Evolutionary conservation across 2,888 invertebrate species (phyloP).

Genomic region (Orthosia cruda): DNA sequence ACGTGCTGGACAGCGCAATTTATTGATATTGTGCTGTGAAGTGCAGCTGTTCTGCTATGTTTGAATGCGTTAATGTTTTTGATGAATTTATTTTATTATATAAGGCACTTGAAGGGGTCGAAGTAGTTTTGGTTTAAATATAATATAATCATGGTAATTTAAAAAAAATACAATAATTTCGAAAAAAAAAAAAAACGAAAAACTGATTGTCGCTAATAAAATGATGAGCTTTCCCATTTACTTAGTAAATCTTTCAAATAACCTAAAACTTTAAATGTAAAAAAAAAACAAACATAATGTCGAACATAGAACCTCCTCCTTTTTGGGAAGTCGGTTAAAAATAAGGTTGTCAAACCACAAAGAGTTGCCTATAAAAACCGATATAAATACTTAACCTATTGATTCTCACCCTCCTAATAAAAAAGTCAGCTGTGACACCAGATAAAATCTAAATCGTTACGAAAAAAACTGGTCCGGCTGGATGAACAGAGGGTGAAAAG

Average conservation of each 20-base stretch:
- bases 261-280: background rate
- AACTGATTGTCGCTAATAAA: background rate
- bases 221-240: background rate
- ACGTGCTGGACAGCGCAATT: slow-evolving; percentile 68
- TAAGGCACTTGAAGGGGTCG: background rate
- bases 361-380: slow-evolving; percentile 3
- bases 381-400: slow-evolving; percentile 14
- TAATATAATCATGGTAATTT: background rate
- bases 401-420: slow-evolving; percentile 5
- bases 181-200: too few species aligned
- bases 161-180: background rate
- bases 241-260: background rate
- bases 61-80: background rate
- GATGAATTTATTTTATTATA: background rate
- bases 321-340: too few species aligned
- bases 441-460: slow-evolving; percentile 48
- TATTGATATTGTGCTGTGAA: slow-evolving; percentile 57
- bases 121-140: background rate
- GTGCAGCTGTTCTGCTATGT: slow-evolving; percentile 16
- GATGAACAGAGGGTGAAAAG: slow-evolving; percentile 39
- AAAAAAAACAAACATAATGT: too few species aligned
- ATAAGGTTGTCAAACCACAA: too few species aligned
- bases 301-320: too few species aligned
- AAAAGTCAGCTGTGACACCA: slow-evolving; percentile 27
- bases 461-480: slow-evolving; percentile 43